Percentiles rank a stretch among this genome's conserved stretches.
These are phyloP conservation scores for Nesospiza acunhae DNA, from an alignment of 2,113 vertebrate genomes.

Conservation along the genomic window DNA sequence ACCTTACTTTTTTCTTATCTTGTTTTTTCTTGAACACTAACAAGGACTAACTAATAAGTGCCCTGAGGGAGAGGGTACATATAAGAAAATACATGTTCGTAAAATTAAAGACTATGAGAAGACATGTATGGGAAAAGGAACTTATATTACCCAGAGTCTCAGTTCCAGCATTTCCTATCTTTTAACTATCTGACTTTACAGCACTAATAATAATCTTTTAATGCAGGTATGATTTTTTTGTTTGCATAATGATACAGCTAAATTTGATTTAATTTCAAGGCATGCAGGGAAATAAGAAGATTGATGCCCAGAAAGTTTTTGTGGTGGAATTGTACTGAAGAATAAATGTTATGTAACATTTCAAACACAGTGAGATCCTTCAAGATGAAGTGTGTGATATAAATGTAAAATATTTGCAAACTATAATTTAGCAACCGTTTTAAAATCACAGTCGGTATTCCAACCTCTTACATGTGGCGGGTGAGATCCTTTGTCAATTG, in stretches of 20 bases:
- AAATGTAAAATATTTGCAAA: slow-evolving; percentile 62
- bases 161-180: background rate
- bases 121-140: background rate
- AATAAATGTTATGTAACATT: slow-evolving; percentile 59
- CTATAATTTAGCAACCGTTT: slow-evolving; percentile 34
- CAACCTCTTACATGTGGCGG: background rate
- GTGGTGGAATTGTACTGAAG: slow-evolving; percentile 45
- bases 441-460: slow-evolving; percentile 23
- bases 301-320: slow-evolving; percentile 66
- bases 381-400: slow-evolving; percentile 42
- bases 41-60: slow-evolving; percentile 3
- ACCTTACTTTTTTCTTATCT: background rate
- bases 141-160: background rate
- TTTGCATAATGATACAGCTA: slow-evolving; percentile 57
- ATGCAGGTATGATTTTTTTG: background rate
- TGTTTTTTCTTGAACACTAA: background rate
- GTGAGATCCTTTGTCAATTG: slow-evolving; percentile 34
- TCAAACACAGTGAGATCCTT: slow-evolving; percentile 42
- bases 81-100: background rate
- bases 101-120: background rate
- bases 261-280: slow-evolving; percentile 55
- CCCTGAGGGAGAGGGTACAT: background rate
- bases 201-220: slow-evolving; percentile 28
- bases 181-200: slow-evolving; percentile 31
- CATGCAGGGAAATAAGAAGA: slow-evolving; percentile 46